Evolutionary conservation across 2,797 vertebrate species (phyloP).

Genomic region (Pagetopsis macropterus): DNA sequence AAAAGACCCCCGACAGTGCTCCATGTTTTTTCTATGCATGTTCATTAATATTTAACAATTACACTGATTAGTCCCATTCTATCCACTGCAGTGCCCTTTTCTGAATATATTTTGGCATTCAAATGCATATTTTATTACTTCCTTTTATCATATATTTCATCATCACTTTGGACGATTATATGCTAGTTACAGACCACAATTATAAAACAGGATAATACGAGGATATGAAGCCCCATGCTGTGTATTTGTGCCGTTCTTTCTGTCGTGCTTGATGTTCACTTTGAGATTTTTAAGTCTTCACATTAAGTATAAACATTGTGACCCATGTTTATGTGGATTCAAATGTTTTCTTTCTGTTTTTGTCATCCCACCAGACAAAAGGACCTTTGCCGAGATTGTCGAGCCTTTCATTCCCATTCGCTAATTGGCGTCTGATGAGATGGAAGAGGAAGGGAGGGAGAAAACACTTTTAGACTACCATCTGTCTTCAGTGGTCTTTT

Average conservation of each 20-base stretch:
- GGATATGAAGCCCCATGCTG: neutral
- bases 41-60: neutral
- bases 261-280: neutral
- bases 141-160: neutral
- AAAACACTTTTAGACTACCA: constrained; percentile 21
- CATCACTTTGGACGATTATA: neutral
- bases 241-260: neutral
- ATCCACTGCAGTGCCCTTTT: neutral
- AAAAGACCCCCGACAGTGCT: neutral
- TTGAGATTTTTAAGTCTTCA: neutral
- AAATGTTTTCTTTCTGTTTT: neutral
- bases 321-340: neutral
- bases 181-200: neutral
- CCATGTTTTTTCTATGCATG: neutral
- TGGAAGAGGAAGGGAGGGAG: constrained; percentile 2
- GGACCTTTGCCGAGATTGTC: constrained; percentile 84
- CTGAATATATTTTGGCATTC: neutral
- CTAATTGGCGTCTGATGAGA: constrained; percentile 69
- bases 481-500: constrained; percentile 32
- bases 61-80: neutral
- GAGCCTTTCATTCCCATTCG: constrained; percentile 89
- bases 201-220: neutral
- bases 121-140: neutral
- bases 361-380: constrained; percentile 83
- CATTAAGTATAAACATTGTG: neutral